Evolutionary conservation across 1,140 invertebrate genomes (phyloP).

Genomic region (Caenorhabditis elegans): DNA sequence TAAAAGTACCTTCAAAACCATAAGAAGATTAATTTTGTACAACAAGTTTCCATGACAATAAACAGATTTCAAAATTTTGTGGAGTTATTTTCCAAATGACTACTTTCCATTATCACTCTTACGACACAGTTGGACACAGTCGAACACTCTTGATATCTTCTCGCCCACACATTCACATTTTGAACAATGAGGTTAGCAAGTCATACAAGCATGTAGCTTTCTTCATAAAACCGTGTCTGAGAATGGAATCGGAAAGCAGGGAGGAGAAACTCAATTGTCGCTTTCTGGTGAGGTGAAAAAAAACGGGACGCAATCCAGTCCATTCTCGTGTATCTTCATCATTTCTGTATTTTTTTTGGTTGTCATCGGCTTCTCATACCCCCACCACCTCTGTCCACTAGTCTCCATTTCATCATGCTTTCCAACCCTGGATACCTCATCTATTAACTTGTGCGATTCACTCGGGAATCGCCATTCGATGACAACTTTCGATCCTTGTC

Average conservation of each 20-base stretch:
- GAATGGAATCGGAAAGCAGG: constrained; percentile 16
- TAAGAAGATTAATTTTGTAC: too few relatives aligned
- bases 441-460: constrained; percentile 32
- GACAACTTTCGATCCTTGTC: constrained; percentile 31
- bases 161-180: background rate
- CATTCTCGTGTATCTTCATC: constrained; percentile 28
- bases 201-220: constrained; percentile 25
- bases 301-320: constrained; percentile 32
- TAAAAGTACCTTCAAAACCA: too few relatives aligned
- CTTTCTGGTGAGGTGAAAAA: constrained; percentile 27
- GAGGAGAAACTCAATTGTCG: constrained; percentile 6
- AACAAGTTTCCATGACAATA: too few relatives aligned
- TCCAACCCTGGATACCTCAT: constrained; percentile 12
- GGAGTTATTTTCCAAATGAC: too few relatives aligned
- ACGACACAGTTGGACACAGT: too few relatives aligned
- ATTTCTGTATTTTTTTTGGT: constrained; percentile 1
- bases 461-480: constrained; percentile 18
- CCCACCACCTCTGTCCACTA: background rate
- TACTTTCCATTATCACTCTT: too few relatives aligned
- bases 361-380: background rate
- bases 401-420: constrained; percentile 26
- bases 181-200: constrained; percentile 13
- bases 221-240: constrained; percentile 28
- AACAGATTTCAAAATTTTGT: too few relatives aligned
- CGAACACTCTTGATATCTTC: background rate